These are phyloP conservation scores for Drosophila siamana DNA, from an alignment of 2,888 invertebrate species.

Conservation along the genomic window DNA sequence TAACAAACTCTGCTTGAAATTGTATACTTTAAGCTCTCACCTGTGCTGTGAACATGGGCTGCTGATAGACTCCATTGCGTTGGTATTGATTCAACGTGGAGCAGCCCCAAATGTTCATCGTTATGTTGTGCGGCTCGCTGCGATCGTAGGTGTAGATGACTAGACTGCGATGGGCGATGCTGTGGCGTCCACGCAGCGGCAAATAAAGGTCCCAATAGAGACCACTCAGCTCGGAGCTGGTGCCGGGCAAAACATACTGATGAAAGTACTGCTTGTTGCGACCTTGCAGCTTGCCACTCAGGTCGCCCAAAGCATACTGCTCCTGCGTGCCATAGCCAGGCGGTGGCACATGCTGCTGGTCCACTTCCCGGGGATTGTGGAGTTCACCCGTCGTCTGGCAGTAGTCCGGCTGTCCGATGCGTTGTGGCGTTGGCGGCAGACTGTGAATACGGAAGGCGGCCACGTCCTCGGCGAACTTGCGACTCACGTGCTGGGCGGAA, in stretches of 20 bases:
- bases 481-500: constrained; percentile 88
- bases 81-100: constrained; percentile 89
- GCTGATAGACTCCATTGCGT: constrained; percentile 88
- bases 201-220: constrained; percentile 94
- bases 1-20: background rate
- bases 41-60: constrained; percentile 91
- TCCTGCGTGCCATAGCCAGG: constrained; percentile 91
- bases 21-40: constrained; percentile 84
- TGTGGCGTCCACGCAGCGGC: constrained; percentile 92
- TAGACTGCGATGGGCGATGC: constrained; percentile 92
- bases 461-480: constrained; percentile 91
- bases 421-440: constrained; percentile 88
- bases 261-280: constrained; percentile 90
- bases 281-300: constrained; percentile 93
- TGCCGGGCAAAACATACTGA: constrained; percentile 88
- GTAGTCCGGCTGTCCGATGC: constrained; percentile 85
- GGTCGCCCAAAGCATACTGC: constrained; percentile 95
- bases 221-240: constrained; percentile 90
- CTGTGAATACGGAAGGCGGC: constrained; percentile 90
- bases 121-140: constrained; percentile 77
- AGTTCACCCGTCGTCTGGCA: constrained; percentile 91
- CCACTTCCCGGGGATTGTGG: constrained; percentile 90
- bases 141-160: constrained; percentile 82
- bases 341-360: constrained; percentile 88
- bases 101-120: constrained; percentile 86